A percentile compares a stretch with the other conserved stretches of the same genome.
Conservation (phyloP, 2,113 vertebrate genomes). For the Triplophysa rosa region DNA sequence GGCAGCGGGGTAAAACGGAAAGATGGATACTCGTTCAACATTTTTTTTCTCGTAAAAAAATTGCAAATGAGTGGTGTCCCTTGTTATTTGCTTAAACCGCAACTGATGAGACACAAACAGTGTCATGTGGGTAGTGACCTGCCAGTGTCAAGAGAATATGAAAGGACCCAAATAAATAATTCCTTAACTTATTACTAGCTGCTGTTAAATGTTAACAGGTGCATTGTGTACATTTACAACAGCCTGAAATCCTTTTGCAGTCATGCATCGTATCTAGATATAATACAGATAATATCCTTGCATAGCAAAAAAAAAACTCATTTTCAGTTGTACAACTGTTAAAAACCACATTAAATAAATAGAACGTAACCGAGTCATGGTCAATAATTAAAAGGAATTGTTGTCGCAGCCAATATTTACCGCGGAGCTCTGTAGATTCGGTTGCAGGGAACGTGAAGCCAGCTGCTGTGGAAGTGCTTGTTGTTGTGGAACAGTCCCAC, state of each 20-base stretch:
- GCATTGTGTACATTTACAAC: too few relatives aligned
- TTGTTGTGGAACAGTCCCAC: conserved; percentile 63
- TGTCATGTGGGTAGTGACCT: background rate
- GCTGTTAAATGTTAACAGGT: too few relatives aligned
- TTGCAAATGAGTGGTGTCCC: too few relatives aligned
- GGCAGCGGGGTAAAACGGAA: too few relatives aligned
- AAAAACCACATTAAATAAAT: background rate
- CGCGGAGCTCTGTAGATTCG: conserved; percentile 64
- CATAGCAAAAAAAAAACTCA: background rate
- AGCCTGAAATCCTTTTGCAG: too few relatives aligned
- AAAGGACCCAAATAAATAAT: too few relatives aligned
- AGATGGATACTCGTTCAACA: too few relatives aligned
- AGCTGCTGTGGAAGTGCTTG: conserved; percentile 81
- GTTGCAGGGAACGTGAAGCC: conserved; percentile 75
- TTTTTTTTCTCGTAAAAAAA: too few relatives aligned
- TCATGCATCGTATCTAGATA: background rate
- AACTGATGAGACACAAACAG: too few relatives aligned
- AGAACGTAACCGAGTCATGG: background rate
- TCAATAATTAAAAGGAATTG: background rate
- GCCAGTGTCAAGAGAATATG: too few relatives aligned
- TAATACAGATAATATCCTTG: background rate
- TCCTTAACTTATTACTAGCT: too few relatives aligned
- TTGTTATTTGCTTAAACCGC: too few relatives aligned
- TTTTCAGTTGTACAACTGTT: background rate
- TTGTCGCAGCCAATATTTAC: background rate